These are phyloP conservation scores for Coregonus suidteri DNA, from an alignment of 2,797 vertebrate genomes.

Conservation along the genomic window DNA sequence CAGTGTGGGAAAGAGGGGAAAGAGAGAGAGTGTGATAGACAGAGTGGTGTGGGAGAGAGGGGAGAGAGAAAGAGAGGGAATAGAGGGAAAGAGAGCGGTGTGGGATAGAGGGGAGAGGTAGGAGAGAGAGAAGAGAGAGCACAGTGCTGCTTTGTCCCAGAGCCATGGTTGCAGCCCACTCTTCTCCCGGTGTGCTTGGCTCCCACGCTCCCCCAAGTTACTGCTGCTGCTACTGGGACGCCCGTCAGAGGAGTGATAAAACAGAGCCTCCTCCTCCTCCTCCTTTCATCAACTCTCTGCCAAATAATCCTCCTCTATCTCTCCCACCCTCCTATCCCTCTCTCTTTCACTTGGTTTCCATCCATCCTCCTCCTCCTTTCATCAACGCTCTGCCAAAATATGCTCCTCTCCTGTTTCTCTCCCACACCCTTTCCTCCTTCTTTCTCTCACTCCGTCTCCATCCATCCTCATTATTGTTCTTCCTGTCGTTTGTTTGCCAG, in stretches of 20 bases:
- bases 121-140: slow-evolving; percentile 47
- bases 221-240: slow-evolving; percentile 37
- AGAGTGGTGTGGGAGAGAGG: slow-evolving; percentile 37
- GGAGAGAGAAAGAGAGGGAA: slow-evolving; percentile 30
- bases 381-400: background rate
- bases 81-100: slow-evolving; percentile 28
- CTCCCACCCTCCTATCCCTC: slow-evolving; percentile 18
- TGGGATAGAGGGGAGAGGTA: slow-evolving; percentile 35
- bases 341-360: slow-evolving; percentile 9
- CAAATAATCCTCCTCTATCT: slow-evolving; percentile 6
- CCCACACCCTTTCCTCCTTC: slow-evolving; percentile 12
- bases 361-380: background rate
- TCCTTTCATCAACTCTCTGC: background rate
- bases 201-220: slow-evolving; percentile 38
- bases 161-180: slow-evolving; percentile 57
- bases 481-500: background rate
- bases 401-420: slow-evolving; percentile 3
- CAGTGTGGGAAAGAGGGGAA: slow-evolving; percentile 24
- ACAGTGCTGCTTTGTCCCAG: slow-evolving; percentile 60
- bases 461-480: background rate
- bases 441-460: slow-evolving; percentile 8
- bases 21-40: slow-evolving; percentile 24
- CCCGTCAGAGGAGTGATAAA: slow-evolving; percentile 35
- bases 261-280: slow-evolving; percentile 44
- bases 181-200: slow-evolving; percentile 37